Percentiles rank a stretch among this genome's conserved stretches.
These are phyloP conservation scores for Drosophila ercepeae DNA, from an alignment of 1,140 invertebrate species.

Conservation along the genomic window DNA sequence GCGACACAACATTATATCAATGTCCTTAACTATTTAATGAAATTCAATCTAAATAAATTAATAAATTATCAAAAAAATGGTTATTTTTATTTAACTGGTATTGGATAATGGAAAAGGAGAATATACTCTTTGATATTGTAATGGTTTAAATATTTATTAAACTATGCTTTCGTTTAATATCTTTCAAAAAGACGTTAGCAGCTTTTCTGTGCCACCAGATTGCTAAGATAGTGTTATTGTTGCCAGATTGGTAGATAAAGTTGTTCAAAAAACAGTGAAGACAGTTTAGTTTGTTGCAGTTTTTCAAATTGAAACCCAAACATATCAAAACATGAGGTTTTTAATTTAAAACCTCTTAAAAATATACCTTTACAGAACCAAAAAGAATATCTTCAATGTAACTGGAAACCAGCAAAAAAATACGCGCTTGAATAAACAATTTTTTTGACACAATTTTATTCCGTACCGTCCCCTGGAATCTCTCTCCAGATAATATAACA, in stretches of 20 bases:
- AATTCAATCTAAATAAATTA: constrained; percentile 79
- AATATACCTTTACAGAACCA: background rate
- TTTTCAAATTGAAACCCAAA: too few relatives aligned
- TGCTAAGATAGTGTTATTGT: background rate
- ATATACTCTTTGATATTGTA: too few relatives aligned
- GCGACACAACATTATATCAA: constrained; percentile 76
- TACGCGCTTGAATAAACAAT: background rate
- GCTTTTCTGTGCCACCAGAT: background rate
- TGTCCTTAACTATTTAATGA: constrained; percentile 81
- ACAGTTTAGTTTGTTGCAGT: too few relatives aligned
- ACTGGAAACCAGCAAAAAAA: too few relatives aligned
- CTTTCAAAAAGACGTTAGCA: background rate
- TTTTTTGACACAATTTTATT: background rate
- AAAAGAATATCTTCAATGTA: too few relatives aligned
- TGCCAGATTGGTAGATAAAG: constrained; percentile 11
- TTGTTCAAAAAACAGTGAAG: background rate
- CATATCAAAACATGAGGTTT: background rate
- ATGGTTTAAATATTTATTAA: too few relatives aligned
- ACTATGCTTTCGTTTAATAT: too few relatives aligned
- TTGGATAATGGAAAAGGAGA: too few relatives aligned
- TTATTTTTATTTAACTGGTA: background rate
- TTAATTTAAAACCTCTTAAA: background rate
- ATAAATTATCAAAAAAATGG: constrained; percentile 57
- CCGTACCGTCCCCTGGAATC: background rate
- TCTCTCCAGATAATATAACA: constrained; percentile 23